Evolutionary conservation across 2,888 invertebrate species (phyloP).

Genomic region (Drosophila hawaiiensis): DNA sequence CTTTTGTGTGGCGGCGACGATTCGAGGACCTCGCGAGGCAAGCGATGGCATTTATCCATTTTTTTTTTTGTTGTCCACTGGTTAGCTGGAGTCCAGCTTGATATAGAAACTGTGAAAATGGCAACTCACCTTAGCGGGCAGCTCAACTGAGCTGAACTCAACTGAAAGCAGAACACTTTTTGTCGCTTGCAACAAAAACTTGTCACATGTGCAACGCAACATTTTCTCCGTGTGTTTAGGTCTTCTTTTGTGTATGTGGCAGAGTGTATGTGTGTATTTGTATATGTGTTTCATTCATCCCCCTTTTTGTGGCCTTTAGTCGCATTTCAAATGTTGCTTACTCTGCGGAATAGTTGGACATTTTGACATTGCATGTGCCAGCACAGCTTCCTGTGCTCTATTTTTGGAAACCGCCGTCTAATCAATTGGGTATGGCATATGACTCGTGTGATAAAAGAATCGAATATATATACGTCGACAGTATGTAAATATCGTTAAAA

Average conservation of each 20-base stretch:
- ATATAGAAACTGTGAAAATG: constrained; percentile 76
- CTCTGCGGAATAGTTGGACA: constrained; percentile 70
- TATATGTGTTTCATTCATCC: background rate
- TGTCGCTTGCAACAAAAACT: constrained; percentile 65
- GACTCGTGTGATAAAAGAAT: background rate
- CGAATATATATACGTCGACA: background rate
- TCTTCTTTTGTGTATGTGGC: constrained; percentile 17
- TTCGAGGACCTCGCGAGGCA: constrained; percentile 66
- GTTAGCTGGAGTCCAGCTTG: constrained; percentile 61
- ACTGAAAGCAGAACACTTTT: constrained; percentile 55
- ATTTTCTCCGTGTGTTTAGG: constrained; percentile 63
- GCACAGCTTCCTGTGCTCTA: constrained; percentile 27
- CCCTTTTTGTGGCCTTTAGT: constrained; percentile 59
- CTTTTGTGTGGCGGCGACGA: constrained; percentile 68
- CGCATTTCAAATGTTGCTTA: constrained; percentile 81
- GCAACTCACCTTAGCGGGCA: constrained; percentile 75
- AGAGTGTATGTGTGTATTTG: background rate
- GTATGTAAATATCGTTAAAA: background rate
- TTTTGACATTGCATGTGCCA: constrained; percentile 52
- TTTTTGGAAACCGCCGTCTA: constrained; percentile 1
- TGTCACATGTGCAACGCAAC: constrained; percentile 79
- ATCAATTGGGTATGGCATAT: background rate
- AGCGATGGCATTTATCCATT: constrained; percentile 33
- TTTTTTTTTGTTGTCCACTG: constrained; percentile 14
- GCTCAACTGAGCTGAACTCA: constrained; percentile 64